Percentiles rank a stretch among this genome's conserved stretches.
These are phyloP conservation scores for Onychomys arenicola DNA, from an alignment of 2,797 vertebrate genomes.

Conservation along the genomic window DNA sequence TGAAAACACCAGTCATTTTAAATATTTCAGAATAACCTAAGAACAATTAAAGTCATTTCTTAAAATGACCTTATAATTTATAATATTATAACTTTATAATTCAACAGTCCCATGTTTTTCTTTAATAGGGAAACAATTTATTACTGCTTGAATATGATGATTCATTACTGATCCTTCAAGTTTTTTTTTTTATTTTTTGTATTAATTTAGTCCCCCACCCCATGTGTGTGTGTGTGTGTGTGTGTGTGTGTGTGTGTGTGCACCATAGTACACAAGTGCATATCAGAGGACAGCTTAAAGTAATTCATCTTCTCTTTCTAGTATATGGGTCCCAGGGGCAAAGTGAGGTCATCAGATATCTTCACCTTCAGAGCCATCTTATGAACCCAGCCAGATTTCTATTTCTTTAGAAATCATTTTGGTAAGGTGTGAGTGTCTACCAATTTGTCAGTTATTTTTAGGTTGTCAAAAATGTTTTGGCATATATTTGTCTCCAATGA, in stretches of 20 bases:
- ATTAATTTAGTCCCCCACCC: neutral
- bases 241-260: too few relatives aligned
- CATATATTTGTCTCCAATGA: neutral
- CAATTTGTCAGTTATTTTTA: neutral
- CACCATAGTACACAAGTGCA: neutral
- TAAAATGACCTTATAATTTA: too few relatives aligned
- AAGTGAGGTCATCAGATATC: neutral
- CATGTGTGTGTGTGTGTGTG: too few relatives aligned
- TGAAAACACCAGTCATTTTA: neutral
- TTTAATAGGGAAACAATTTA: neutral
- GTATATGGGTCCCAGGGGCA: too few relatives aligned
- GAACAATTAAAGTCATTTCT: neutral
- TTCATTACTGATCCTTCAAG: neutral
- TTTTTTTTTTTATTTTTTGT: neutral
- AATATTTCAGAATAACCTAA: neutral
- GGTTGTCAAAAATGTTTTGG: neutral
- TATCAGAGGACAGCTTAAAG: neutral
- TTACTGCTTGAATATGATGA: neutral
- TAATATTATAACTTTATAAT: neutral
- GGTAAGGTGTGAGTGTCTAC: neutral
- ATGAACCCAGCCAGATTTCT: neutral
- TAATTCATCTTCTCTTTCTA: neutral
- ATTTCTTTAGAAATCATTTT: neutral
- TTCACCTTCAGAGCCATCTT: neutral
- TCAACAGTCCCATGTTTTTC: neutral